Base-by-base conservation (phyloP, 2,113 vertebrate genomes). In the Acinonyx jubatus region DNA sequence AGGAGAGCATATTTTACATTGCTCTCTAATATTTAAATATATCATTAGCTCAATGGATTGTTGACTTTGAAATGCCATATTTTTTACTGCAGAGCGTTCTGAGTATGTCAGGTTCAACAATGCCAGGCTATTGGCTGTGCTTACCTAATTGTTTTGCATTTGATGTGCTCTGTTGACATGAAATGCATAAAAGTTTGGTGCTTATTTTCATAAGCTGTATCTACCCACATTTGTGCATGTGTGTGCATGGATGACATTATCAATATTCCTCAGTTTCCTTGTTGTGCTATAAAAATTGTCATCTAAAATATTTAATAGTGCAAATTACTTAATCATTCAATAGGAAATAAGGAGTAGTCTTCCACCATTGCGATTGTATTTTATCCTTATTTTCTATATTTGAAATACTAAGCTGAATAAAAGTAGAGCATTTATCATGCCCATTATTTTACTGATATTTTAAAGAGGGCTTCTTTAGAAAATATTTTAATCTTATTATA, bases 21-120 rank as follows among this genome's bases (percentile, higher is more conserved):
- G 29, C 6, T 90, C 93, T 57, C 94, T 97, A 52, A 94, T 95
- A 80, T 95, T 98, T 97, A 97, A 97, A 92, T 84, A 82, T 71
- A 91, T 74, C 36, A 57, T 95, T 84, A 97, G 63, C 63, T 87
- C 84, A 86, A 95, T 95, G 74, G 92, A 95, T 73, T 94, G 83
- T 94, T 98, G 88, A 94, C 65, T 91, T 76, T 79, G 80, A 98
- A 97, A 91, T 83, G 90, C 19, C 41, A 31, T 76, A 33, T 97
- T 78, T 79, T 98, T 97, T 94, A 85, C 48, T 50, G 29, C 83
- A 89, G 81, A 96, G 95, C 57, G 11, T 45, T 79, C n/a, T 96
- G 33, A 87, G n/a, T 80, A 89, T 97, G 38, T 79, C 83, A 96
- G 29, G 33, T 96, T 98, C 27, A 41, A 50, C 91, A 90, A 94